Evolutionary conservation across 1,140 invertebrate species (phyloP), one percentile per base, ranked within the genome.

Genomic region (Eumaeus atala): DNA sequence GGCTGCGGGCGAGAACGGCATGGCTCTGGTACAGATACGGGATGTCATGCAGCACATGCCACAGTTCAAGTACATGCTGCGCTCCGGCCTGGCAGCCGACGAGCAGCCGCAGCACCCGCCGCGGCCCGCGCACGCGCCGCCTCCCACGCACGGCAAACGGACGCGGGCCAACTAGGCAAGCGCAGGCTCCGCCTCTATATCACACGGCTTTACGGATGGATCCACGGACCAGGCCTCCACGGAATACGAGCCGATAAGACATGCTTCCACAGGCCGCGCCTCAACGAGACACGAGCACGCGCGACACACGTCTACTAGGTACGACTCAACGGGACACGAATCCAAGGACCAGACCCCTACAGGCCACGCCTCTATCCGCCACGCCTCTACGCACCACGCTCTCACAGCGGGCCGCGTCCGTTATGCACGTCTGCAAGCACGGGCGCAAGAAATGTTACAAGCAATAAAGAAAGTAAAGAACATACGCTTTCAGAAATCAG

Each of bases 11-110:
- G 84, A 87, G 69, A 87, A 87, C 63, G 75, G 78, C 6, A 65
- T 84, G 62, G 84, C 93, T 18, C 81, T 96, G 56, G 93, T 96
- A 40, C 92, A 93, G 85, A 92, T 95, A 54, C 90, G 92, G 56
- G 93, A 92, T 84, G 92, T 96, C 51, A 93, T 95, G 87, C 91
- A 92, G 62, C 95, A 91, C 75, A 94, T 95, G 93, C 93, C 92
- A n/a, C 95, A 95, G 78, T 87, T 95, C 76, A 94, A 93, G 72
- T 95, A 94, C 81, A 93, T 95, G 90, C 89, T 94, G 73, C 72
- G 79, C n/a, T 77, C 79, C 0, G 76, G 73, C 0, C 58, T 69
- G n/a, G 67, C 68, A 6, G 66, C 58, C 14, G 76, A 77, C 59
- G 78, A 77, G 52, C 50, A 64, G 28, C 66, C 65, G 48, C 68